Base-by-base conservation (phyloP, 2,113 vertebrate genomes). In the Muntiacus muntjak region DNA sequence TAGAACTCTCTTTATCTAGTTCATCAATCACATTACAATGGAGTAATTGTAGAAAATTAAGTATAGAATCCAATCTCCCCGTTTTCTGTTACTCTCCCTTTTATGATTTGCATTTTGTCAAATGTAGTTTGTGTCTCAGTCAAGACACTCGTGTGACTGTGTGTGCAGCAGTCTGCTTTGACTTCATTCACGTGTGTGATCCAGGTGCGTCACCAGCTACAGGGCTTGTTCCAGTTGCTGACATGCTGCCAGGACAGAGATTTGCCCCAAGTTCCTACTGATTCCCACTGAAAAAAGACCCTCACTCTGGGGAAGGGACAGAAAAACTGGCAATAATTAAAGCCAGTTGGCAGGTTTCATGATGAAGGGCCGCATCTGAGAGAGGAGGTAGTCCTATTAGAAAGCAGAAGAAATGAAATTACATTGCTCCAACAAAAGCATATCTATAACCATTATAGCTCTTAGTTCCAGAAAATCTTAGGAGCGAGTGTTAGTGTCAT, bases 371-470 rank as follows among this genome's bases (percentile, higher is more conserved):
- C 86, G 16, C 28, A 55, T 47, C 60, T n/a, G 55, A 93, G 33
- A 60, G 55, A 96, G 57, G 86, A 89, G 23, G n/a, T 85, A 23
- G 26, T 93, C 89, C 19, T 40, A 74, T 91, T 79, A 84, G 71
- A 93, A 96, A 92, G 45, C 97, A 97, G 81, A 91, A 94, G 47
- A 96, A 94, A 89, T 95, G 78, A 62, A 83, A 86, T 86, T 47
- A 5, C 15, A 33, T 40, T 62, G 40, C 13, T 95, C 58, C 55
- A 52, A 60, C 28, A 84, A 83, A 76, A 95, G 23, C 67, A 25
- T 58, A 89, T 89, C 89, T 92, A 79, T 89, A 30, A 89, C 30
- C 67, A 62, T 85, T 93, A 43, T 60, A 82, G 79, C 85, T 96
- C 40, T 95, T 95, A 74, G 21, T 40, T 89, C 79, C 30, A 84